Base-by-base conservation (phyloP, 2,797 vertebrate species). In the Gastrophryne carolinensis region DNA sequence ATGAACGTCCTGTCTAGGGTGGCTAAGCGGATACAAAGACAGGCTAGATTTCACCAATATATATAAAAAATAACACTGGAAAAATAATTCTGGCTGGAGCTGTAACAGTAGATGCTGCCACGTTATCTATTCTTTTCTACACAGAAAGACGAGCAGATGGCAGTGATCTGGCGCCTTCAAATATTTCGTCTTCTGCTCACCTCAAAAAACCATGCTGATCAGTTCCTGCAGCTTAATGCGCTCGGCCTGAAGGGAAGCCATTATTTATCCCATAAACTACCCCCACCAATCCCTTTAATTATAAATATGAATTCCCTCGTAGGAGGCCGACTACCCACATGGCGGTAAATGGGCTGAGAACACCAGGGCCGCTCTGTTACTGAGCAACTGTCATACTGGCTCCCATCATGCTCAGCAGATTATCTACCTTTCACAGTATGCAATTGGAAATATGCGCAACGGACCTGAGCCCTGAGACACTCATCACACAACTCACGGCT, bases 281-380 rank as follows among this genome's bases (percentile, higher is more conserved):
- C 47, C 65, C 50, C 65, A 39, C 32, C 35, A 17, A 12, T 54
- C 65, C 26, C 23, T 23, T 39, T 68, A 54, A 54, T 68, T 68
- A 68, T 21, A 68, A 68, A 54, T 39, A n/a, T 54, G 30, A 39
- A 68, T 39, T 39, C 15, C 17, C 17, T 37, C 53, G 44, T 30
- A 35, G 29, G 21, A 35, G 64, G 23, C 47, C 15, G 2, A 30
- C 32, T 34, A 15, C 65, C 52, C 30, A 26, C 49, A 35, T 15
- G 35, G 66, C 17, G 24, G 54, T 69, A 69, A n/a, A 69, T 69
- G 49, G 49, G 23, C 50, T 54, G 32, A 26, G 26, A 54, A 15
- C 65, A 39, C 30, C n/a, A 50, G 50, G 66, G 66, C 66, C 17
- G 27, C 65, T 52, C 27, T 3, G 30, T 52, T 53, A 37, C 61